Base-by-base conservation (phyloP, 2,888 invertebrate species). In the Thereva unica region DNA sequence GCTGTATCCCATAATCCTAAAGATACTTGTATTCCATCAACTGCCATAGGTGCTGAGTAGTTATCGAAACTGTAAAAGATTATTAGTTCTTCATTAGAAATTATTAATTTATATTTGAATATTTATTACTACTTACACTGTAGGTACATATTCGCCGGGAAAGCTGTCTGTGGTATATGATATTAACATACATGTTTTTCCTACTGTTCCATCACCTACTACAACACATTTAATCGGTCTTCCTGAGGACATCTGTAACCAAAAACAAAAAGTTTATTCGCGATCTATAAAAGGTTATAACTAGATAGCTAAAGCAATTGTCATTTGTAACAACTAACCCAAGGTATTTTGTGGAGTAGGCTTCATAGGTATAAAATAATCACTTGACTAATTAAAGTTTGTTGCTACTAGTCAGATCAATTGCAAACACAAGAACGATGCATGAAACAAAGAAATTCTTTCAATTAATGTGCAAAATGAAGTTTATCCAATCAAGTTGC, bases 1-100 rank as follows among this genome's bases (percentile, higher is more conserved):
- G 97, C 97, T 68, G 97, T 98, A 83, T 98, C 98, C 98, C 98
- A 98, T 57, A 98, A 84, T 10, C 97, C 97, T 74, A 98, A 83
- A 75, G 95, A 96, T 9, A 98, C 97, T 71, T 96, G 94, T 74
- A 97, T 95, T 71, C 96, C 95, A 84, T 98, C 98, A 68, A 97
- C 97, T 74, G 95, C 95, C 95, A 98, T 95, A 55, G 97, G 97
- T 55, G 97, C 97, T 52, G 97, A 97, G 81, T 98, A 98, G 84
- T 98, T 98, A 82, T 98, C 98, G 84, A 98, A 98, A 76, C 97
- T 76, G 68, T 49, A 67, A 44, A 54, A 52, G 10, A 68, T 68
- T 68, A 59, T 57, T 57, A 66, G 68, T 7, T 40, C n/a, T 40
- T 52, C 38, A 53, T 50, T 10, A 53, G 41, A 55, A 8, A 45